phyloP scores from a whole-genome alignment of 1,140 invertebrate genomes.

The roundworm (Caenorhabditis elegans) region WBcel235 BX284605.5:13085501-13086000 shows the following conservation, averaged over 20 bases:
- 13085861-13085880: too few relatives aligned
- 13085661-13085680: too few relatives aligned
- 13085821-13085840: not conserved
- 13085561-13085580: not conserved
- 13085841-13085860: not conserved
- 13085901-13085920: too few relatives aligned
- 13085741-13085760: too few relatives aligned
- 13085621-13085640: not conserved
- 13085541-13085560: constrained; percentile 28
- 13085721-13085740: too few relatives aligned
- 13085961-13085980: not conserved
- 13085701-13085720: too few relatives aligned
- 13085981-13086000: constrained; percentile 3
- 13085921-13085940: too few relatives aligned
- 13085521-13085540: constrained; percentile 17
- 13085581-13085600: not conserved
- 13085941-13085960: not conserved
- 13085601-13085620: not conserved
- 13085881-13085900: too few relatives aligned
- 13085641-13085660: too few relatives aligned
- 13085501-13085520: not conserved
- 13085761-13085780: too few relatives aligned
- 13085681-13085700: too few relatives aligned
- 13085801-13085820: not conserved
- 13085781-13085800: too few relatives aligned